Base-by-base conservation (phyloP, 2,888 invertebrate genomes). In the Stenchaetothrips biformis region DNA sequence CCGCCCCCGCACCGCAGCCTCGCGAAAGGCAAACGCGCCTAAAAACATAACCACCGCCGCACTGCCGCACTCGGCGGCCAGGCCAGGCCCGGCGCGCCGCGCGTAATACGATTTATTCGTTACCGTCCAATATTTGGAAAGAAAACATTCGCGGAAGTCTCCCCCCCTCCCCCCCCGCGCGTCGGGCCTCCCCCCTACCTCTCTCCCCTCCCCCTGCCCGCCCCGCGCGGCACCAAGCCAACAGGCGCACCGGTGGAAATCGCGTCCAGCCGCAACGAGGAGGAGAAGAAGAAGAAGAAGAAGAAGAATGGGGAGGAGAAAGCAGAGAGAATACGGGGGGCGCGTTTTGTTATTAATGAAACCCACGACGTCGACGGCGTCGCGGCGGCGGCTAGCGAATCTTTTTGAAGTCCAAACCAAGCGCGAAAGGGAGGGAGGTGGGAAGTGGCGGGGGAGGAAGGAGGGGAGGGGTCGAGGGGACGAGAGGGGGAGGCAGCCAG, bases 71-170 rank as follows among this genome's bases (percentile, higher is more conserved):
- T 13, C 53, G 13, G 53, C 37, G 37, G 2, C 37, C 37, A 37
- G 37, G 2, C 37, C 2, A 1, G 37, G 37, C 37, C 37, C 16
- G 53, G 3, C 53, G 53, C 13, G 53, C 53, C 53, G 53, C 53
- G 53, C 21, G 67, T 74, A 74, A 74, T 74, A 74, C 67, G 67
- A 74, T 74, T 74, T 74, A 74, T 74, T 74, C 67, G 67, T 11
- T 25, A 25, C 67, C 67, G 67, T 74, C 67, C 67, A 74, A 74
- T 74, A 74, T 74, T 74, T 74, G 67, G 67, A 74, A 74, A 74
- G 67, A 74, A 74, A 74, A 74, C 67, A 74, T 59, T 59, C 53
- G 53, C 53, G 53, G 53, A 37, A 37, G 37, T 13, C 16, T 53
- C 18, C 53, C 53, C n/a, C n/a, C n/a, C n/a, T n/a, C n/a, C 16